Conservation (phyloP, 2,888 invertebrate genomes). For the Pemphredon lugubris region DNA sequence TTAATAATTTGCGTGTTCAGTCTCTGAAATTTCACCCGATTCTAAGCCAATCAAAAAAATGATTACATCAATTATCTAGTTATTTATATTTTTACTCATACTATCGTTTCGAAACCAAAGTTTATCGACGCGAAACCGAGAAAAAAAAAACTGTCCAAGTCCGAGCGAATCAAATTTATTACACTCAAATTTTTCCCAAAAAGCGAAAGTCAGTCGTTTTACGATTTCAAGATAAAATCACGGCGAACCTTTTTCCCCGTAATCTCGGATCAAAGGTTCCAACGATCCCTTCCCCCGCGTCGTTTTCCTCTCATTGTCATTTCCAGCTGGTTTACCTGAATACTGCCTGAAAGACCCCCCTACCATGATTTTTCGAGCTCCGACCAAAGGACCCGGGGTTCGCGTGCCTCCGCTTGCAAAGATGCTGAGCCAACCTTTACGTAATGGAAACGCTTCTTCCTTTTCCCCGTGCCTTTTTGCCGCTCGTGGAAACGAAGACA, state of each 20-base stretch:
- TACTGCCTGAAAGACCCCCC: conserved; percentile 7
- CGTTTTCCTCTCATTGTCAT: not conserved
- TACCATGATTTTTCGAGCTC: conserved; percentile 4
- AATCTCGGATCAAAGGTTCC: not conserved
- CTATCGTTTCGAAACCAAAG: no score
- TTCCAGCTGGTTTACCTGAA: conserved; percentile 4
- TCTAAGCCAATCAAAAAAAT: no score
- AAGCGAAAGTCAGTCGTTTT: no score
- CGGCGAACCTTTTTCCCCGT: not conserved
- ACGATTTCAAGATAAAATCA: not conserved
- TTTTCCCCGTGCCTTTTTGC: conserved; percentile 6
- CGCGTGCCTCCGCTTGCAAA: conserved; percentile 52
- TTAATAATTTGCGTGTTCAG: no score
- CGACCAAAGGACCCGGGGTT: conserved; percentile 16
- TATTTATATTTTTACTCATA: no score
- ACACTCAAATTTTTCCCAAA: no score
- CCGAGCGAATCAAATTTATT: no score
- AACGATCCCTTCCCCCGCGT: not conserved
- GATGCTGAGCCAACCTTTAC: conserved; percentile 67
- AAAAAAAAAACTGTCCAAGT: no score
- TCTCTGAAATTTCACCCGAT: no score
- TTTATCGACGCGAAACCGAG: no score
- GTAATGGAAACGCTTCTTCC: conserved; percentile 38
- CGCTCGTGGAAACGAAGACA: conserved; percentile 27
- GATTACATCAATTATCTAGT: no score